phyloP scores from a whole-genome alignment of 2,888 invertebrate species.

The Cistogaster globosa region DNA sequence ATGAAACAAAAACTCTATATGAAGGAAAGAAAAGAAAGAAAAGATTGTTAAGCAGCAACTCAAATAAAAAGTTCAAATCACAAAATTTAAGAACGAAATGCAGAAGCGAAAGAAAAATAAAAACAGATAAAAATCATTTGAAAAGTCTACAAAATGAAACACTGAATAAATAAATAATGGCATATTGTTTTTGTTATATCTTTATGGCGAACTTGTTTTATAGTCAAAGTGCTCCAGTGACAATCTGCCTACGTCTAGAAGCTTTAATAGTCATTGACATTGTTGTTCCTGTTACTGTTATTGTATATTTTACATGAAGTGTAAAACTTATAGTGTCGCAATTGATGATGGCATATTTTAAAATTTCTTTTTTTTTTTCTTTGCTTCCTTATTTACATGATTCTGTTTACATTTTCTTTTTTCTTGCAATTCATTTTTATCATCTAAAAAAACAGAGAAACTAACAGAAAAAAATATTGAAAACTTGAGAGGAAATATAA shows the following conservation, averaged over 20 bases:
- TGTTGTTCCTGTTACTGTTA: constrained; percentile 30
- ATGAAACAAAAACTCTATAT: too few relatives aligned
- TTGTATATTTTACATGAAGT: constrained; percentile 29
- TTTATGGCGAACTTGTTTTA: constrained; percentile 26
- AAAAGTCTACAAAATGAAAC: constrained; percentile 60
- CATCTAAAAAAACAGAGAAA: constrained; percentile 1
- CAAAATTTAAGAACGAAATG: constrained; percentile 11
- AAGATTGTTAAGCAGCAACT: too few relatives aligned
- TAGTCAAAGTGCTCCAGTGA: not conserved
- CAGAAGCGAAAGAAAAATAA: constrained; percentile 14
- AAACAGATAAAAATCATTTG: constrained; percentile 30
- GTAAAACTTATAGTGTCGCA: constrained; percentile 64
- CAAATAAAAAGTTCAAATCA: too few relatives aligned
- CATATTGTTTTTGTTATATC: constrained; percentile 40
- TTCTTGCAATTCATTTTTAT: constrained; percentile 26
- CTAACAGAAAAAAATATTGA: constrained; percentile 32
- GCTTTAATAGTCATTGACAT: constrained; percentile 37
- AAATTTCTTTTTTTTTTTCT: constrained; percentile 17
- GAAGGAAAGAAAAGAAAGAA: too few relatives aligned
- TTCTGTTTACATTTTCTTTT: constrained; percentile 26
- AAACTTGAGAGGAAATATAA: constrained; percentile 13
- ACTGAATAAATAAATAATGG: constrained; percentile 43
- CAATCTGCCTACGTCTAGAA: not conserved
- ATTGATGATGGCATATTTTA: constrained; percentile 69
- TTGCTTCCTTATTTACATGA: constrained; percentile 9